phyloP scores from a whole-genome alignment of 2,888 invertebrate species.

The Abrostola triplasia region DNA sequence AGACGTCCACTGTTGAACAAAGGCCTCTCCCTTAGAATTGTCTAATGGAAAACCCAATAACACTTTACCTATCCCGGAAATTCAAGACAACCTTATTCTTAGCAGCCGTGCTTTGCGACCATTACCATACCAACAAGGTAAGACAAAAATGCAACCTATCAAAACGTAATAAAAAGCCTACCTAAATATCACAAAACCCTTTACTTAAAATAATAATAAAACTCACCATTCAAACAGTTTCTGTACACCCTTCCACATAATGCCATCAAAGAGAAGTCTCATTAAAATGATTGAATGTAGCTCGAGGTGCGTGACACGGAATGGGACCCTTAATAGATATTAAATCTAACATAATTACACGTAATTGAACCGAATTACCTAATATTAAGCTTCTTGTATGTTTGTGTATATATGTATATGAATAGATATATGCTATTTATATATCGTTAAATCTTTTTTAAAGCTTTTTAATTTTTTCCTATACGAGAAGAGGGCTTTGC shows the following conservation, averaged over 20 bases:
- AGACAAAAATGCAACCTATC: not conserved
- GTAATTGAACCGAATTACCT: constrained; percentile 41
- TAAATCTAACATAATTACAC: constrained; percentile 33
- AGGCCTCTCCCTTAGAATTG: no score
- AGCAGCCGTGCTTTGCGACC: no score
- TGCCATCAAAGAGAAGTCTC: constrained; percentile 27
- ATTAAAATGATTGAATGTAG: constrained; percentile 33
- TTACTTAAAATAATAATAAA: not conserved
- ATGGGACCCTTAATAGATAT: constrained; percentile 33
- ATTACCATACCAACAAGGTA: no score
- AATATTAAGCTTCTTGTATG: not conserved
- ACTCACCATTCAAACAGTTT: constrained; percentile 15
- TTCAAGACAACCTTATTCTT: no score
- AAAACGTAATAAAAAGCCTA: not conserved
- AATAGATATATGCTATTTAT: no score
- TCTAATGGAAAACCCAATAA: no score
- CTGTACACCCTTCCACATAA: constrained; percentile 23
- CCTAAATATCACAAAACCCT: not conserved
- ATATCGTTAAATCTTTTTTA: no score
- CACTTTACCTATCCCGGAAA: no score
- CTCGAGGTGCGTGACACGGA: constrained; percentile 13
- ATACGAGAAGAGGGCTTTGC: no score
- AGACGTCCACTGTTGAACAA: no score
- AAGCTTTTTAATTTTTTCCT: no score
- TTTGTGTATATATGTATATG: no score